Evolutionary conservation across 1,140 invertebrate genomes (phyloP), one percentile per base, ranked within the genome.

Genomic region (Drosophila trapezifrons): DNA sequence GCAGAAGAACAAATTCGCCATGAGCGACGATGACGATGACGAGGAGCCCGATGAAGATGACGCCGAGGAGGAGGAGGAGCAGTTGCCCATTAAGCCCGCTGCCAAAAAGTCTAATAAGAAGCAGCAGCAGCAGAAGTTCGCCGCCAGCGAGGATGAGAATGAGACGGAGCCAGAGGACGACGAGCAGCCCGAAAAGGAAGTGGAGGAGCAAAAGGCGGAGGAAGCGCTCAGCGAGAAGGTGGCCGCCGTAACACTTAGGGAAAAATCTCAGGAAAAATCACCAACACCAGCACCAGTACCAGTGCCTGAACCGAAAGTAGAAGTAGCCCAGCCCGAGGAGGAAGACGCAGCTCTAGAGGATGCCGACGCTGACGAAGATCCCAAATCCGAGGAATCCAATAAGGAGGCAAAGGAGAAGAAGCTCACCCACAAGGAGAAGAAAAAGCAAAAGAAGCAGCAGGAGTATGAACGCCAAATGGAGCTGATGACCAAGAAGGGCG

Each of bases 391-490:
- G 55, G 81, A 67, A 8, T 52, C 49, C 71, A 35, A 37, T n/a
- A 82, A 59, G 25, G 79, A 82, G 2, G 27, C 75, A 58, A 81
- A 94, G 87, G 93, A 95, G 47, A 96, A 96, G 91, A 97, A 98
- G 93, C 87, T 98, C 46, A 97, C 97, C 12, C 97, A 98, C 85
- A 99, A 98, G 92, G 98, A 99, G 89, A 96, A 98, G 85, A 99
- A 99, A 90, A 98, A 98, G 91, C 82, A 98, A 55, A 98, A 98
- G 91, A 99, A 98, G 66, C 95, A 98, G 93, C 94, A 96, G 84
- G 97, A 98, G 80, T 99, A 97, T 93, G 96, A 98, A 79, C 96
- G 97, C 80, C 96, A 98, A 87, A 94, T 99, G 94, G 97, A 98
- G 89, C 93, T 96, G 69, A 93, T 98, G 92, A 95, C 97, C 1